These are phyloP conservation scores for Cerastis leucographa DNA, from an alignment of 2,888 invertebrate species.

Conservation along the genomic window DNA sequence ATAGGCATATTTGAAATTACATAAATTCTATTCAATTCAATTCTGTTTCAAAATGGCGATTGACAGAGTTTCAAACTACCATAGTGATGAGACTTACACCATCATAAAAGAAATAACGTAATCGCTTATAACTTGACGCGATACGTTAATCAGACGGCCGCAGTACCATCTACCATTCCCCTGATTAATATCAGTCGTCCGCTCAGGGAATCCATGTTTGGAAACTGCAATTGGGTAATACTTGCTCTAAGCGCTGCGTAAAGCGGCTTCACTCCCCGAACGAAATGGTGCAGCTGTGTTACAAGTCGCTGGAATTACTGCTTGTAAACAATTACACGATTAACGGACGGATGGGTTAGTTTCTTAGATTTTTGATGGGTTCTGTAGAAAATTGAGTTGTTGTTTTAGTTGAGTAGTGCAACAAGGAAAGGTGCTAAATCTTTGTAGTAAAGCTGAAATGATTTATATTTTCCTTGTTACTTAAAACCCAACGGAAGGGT, in stretches of 20 bases:
- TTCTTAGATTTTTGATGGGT: constrained; percentile 4
- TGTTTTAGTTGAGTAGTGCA: background rate
- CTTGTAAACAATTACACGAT: constrained; percentile 21
- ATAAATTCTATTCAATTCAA: background rate
- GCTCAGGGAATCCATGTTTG: constrained; percentile 57
- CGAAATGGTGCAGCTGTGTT: constrained; percentile 28
- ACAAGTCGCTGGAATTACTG: constrained; percentile 40
- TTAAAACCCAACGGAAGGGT: background rate
- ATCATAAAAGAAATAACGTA: background rate
- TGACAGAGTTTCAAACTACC: background rate
- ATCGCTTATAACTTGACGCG: constrained; percentile 31
- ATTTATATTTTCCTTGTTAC: background rate
- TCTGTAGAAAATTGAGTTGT: background rate
- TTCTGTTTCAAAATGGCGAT: background rate
- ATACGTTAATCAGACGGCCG: constrained; percentile 63
- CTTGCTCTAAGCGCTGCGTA: constrained; percentile 57
- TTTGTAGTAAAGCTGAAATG: background rate
- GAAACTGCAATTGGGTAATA: constrained; percentile 67
- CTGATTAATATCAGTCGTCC: constrained; percentile 70
- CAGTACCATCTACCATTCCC: constrained; percentile 53
- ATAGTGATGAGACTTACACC: background rate
- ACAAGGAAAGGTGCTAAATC: background rate
- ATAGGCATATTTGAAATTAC: background rate
- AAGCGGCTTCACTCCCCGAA: constrained; percentile 17
- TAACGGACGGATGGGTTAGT: constrained; percentile 6